These are phyloP conservation scores for Hipparchia sbordonii DNA, from an alignment of 2,888 invertebrate genomes.

Conservation along the genomic window DNA sequence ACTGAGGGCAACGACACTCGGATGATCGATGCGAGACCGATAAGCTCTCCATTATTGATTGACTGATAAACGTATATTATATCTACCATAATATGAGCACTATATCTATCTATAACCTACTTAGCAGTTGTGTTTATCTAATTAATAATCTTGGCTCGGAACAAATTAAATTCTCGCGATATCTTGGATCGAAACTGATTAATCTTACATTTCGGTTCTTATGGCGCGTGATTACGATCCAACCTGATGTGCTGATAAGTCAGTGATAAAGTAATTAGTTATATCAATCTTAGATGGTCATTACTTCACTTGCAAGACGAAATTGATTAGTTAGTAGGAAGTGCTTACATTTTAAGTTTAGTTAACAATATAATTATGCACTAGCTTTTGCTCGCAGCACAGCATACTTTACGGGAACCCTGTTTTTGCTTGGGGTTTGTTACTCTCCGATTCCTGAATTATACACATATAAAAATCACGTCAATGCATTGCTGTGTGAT, in stretches of 20 bases:
- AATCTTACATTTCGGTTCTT: slow-evolving; percentile 3
- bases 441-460: too few species aligned
- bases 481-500: too few species aligned
- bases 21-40: slow-evolving; percentile 41
- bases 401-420: too few species aligned
- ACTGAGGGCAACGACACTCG: slow-evolving; percentile 41
- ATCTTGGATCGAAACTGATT: slow-evolving; percentile 4
- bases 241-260: not conserved
- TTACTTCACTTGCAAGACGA: not conserved
- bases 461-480: too few species aligned
- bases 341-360: too few species aligned
- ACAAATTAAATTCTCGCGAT: slow-evolving; percentile 1
- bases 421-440: too few species aligned
- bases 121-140: not conserved
- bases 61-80: slow-evolving; percentile 37
- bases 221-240: slow-evolving; percentile 5
- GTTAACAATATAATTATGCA: too few species aligned
- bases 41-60: slow-evolving; percentile 47
- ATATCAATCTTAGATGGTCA: not conserved
- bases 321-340: too few species aligned
- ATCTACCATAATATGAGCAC: not conserved
- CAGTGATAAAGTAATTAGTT: not conserved
- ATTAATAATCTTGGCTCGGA: slow-evolving; percentile 7
- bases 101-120: not conserved
- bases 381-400: too few species aligned